Conservation (phyloP, 2,888 invertebrate genomes). For the Calliphora vomitoria region DNA sequence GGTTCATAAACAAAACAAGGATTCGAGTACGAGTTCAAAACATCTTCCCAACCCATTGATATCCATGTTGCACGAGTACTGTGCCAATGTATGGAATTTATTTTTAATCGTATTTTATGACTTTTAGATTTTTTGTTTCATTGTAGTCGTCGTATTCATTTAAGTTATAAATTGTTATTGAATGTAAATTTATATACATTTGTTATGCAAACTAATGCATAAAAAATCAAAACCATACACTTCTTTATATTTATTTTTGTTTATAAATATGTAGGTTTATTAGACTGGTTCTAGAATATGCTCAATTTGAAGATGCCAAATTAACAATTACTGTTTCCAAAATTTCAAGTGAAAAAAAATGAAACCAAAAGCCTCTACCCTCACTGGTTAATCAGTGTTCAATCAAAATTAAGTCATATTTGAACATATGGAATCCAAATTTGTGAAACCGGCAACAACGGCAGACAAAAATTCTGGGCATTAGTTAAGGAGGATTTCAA, state of each 20-base stretch:
- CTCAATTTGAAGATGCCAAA: no score
- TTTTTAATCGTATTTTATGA: slow-evolving; percentile 45
- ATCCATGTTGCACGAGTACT: neutral
- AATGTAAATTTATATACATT: slow-evolving; percentile 56
- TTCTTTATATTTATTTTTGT: neutral
- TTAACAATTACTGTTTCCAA: no score
- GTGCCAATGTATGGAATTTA: neutral
- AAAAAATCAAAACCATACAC: neutral
- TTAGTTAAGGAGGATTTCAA: no score
- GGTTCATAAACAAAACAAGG: slow-evolving; percentile 62
- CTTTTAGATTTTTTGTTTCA: slow-evolving; percentile 40
- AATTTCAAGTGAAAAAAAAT: no score
- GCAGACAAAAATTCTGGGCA: no score
- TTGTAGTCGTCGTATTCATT: slow-evolving; percentile 39
- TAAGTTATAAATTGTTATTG: slow-evolving; percentile 67
- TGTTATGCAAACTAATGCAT: neutral
- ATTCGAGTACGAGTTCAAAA: slow-evolving; percentile 24
- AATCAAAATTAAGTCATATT: no score
- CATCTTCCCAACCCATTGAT: slow-evolving; percentile 31
- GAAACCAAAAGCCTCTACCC: no score
- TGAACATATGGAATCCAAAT: no score
- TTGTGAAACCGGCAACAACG: no score
- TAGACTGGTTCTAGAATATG: no score
- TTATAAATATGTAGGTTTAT: neutral
- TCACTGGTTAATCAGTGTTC: no score